phyloP scores from a whole-genome alignment of 2,797 vertebrate genomes.

The Rhyacichthys aspro region DNA sequence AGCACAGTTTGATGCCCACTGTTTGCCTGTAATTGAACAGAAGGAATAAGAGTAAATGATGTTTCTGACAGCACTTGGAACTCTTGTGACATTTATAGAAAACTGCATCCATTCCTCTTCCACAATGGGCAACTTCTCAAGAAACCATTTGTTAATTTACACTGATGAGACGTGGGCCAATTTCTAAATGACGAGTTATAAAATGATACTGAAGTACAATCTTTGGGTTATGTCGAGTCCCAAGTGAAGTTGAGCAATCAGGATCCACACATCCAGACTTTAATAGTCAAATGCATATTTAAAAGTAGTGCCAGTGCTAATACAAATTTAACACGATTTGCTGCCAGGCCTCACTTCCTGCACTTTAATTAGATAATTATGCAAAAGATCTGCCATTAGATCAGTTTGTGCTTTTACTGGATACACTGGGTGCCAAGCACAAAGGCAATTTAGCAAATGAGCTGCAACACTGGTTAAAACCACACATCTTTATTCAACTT shows the following conservation, averaged over 20 bases:
- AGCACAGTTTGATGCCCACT: too few species aligned
- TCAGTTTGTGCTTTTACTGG: not conserved
- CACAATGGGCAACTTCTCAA: not conserved
- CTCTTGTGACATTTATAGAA: not conserved
- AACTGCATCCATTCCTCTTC: not conserved
- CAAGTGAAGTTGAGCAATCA: not conserved
- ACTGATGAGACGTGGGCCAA: not conserved
- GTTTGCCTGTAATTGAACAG: not conserved
- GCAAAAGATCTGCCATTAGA: slow-evolving; percentile 9
- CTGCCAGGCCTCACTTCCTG: slow-evolving; percentile 7
- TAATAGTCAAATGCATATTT: not conserved
- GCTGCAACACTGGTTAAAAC: not conserved
- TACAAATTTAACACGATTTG: not conserved
- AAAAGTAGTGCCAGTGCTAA: not conserved
- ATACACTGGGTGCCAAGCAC: not conserved
- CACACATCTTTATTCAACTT: not conserved
- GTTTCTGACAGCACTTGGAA: not conserved
- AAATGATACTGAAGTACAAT: not conserved
- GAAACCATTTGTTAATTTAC: not conserved
- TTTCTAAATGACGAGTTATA: not conserved
- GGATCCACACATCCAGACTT: not conserved
- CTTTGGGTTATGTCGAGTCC: not conserved
- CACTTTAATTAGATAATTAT: slow-evolving; percentile 12
- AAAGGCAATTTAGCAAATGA: slow-evolving; percentile 15
- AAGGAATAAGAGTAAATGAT: not conserved